Conservation (phyloP, 2,888 invertebrate genomes). For the Heteromurus nitidus region DNA sequence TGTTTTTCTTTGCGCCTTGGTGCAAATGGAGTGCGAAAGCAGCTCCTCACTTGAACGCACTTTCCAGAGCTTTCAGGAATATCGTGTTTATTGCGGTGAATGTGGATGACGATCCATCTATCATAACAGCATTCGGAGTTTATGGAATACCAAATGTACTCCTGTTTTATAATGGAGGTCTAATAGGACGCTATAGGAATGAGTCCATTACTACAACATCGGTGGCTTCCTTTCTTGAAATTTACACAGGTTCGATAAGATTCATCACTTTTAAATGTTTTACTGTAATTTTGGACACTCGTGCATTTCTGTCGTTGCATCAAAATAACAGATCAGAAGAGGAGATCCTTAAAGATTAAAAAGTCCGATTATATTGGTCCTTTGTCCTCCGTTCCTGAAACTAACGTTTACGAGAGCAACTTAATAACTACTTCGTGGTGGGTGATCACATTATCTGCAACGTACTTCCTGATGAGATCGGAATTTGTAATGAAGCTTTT, state of each 20-base stretch:
- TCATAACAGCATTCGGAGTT: conserved; percentile 93
- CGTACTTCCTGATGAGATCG: background rate
- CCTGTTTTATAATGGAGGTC: conserved; percentile 91
- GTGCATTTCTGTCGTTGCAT: background rate
- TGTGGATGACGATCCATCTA: conserved; percentile 56
- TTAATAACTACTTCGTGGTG: background rate
- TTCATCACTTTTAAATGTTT: background rate
- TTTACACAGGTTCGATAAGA: conserved; percentile 82
- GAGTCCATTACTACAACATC: conserved; percentile 86
- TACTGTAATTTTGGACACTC: background rate
- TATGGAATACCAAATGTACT: conserved; percentile 91
- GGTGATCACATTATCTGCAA: background rate
- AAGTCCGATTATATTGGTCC: conserved; percentile 12
- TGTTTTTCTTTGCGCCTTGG: conserved; percentile 89
- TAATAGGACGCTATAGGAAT: conserved; percentile 89
- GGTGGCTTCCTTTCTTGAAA: conserved; percentile 86
- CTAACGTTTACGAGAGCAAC: background rate
- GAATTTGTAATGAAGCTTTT: conserved; percentile 1
- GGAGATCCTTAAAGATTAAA: background rate
- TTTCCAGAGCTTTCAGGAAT: conserved; percentile 90
- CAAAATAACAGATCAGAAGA: conserved; percentile 2
- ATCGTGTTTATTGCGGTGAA: conserved; percentile 93
- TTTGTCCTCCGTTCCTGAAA: background rate
- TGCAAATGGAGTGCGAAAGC: conserved; percentile 93
- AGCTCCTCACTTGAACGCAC: conserved; percentile 92